A percentile compares a stretch with the other conserved stretches of the same genome.
Evolutionary conservation across 2,888 invertebrate genomes (phyloP).

Genomic region (Julus scandinavius): DNA sequence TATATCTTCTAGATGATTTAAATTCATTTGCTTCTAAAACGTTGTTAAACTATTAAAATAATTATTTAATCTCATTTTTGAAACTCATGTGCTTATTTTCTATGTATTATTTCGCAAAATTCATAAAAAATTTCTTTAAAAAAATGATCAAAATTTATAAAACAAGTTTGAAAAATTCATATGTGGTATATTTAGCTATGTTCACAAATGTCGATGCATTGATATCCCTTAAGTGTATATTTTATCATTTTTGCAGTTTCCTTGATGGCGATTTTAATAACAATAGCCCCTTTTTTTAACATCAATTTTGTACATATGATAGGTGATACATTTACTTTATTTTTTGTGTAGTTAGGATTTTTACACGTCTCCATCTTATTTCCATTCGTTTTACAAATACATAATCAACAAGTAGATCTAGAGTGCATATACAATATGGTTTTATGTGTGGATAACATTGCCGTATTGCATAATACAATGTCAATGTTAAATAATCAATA

Average conservation of each 20-base stretch:
- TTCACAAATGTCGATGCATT: too few species aligned
- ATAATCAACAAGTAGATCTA: not conserved
- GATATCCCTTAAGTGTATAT: too few species aligned
- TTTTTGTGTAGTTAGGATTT: slow-evolving; percentile 6
- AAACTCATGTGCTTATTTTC: not conserved
- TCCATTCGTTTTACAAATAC: not conserved
- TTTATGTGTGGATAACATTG: not conserved
- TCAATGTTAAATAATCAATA: not conserved
- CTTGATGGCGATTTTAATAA: too few species aligned
- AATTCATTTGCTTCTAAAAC: too few species aligned
- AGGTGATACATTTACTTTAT: not conserved
- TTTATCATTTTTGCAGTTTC: too few species aligned
- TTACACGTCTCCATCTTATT: not conserved
- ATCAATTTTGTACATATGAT: not conserved
- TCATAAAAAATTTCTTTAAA: too few species aligned
- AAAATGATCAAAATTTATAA: too few species aligned
- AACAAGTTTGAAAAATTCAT: too few species aligned
- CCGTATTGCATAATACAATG: slow-evolving; percentile 8
- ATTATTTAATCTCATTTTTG: not conserved
- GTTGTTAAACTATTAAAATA: not conserved
- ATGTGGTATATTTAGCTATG: too few species aligned
- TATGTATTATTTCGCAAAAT: too few species aligned
- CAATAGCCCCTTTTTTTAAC: not conserved
- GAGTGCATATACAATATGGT: not conserved
- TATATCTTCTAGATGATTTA: not conserved